Evolutionary conservation across 2,113 vertebrate species (phyloP), one percentile per base, ranked within the genome.

Genomic region (Caracal caracal): DNA sequence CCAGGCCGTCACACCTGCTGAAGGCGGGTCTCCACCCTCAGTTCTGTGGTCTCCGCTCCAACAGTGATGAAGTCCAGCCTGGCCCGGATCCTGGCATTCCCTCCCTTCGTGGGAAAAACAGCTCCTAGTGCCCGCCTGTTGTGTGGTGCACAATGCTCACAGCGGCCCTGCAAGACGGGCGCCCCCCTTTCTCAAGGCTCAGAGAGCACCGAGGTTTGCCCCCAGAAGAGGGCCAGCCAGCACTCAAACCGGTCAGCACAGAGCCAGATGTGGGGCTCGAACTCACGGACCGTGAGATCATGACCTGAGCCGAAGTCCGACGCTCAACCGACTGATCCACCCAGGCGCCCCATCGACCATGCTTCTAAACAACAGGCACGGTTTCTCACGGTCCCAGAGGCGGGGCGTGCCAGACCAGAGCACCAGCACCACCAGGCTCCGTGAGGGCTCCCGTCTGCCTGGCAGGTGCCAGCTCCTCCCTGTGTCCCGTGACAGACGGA

Each of bases 401-500:
- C 59, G 12, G 2, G 61, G 28, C 12, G 15, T 47, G 30, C 4
- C 10, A 47, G 30, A 26, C 5, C 66, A 71, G 90, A 66, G 65
- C 2, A 1, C 28, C 30, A 7, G 65, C 65, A 30, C 33, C 13
- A 0, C 1, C 19, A 1, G 11, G 33, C 6, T 37, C 40, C 28
- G 26, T 10, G 53, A 53, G 17, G 53, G 17, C 33, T n/a, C 53
- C 8, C n/a, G 5, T 22, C 49, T 3, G 1, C 40, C 6, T 3
- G 0, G 16, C 33, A 51, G 30, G 30, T 12, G 8, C 56, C 15
- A 0, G 15, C 19, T 24, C 10, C n/a, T 56, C 30, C 2, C 20
- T 3, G 1, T 0, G 19, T 37, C 43, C 20, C 0, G 0, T 0
- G 22, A 11, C 11, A 0, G 2, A 10, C 2, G 9, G 8, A 65